Conservation (phyloP, 2,797 vertebrate genomes). For the Poecilia velifera region DNA sequence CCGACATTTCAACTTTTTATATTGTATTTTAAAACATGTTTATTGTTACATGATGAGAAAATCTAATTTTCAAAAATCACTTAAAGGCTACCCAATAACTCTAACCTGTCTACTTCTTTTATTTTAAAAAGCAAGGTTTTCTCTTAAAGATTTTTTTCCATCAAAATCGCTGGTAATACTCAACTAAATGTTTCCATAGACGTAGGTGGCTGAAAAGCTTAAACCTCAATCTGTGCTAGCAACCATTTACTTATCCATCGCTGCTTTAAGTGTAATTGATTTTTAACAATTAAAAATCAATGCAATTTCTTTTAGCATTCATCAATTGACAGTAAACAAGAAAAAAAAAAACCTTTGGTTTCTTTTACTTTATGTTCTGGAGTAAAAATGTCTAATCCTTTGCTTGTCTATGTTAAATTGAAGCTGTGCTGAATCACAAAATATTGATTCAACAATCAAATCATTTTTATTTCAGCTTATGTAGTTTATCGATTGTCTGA, state of each 20-base stretch:
- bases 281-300: background rate
- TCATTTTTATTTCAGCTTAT: constrained; percentile 4
- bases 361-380: background rate
- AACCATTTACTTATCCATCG: background rate
- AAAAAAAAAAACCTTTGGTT: background rate
- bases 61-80: background rate
- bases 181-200: background rate
- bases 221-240: background rate
- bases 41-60: background rate
- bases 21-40: background rate
- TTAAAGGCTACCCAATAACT: background rate
- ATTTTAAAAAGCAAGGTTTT: background rate
- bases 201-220: background rate
- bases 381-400: background rate
- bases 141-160: background rate
- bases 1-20: background rate
- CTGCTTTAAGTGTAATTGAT: background rate
- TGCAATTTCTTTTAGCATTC: background rate
- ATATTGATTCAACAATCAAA: constrained; percentile 12
- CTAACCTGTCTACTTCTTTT: background rate
- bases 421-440: constrained; percentile 1
- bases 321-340: background rate
- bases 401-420: constrained; percentile 3
- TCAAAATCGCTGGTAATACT: background rate
- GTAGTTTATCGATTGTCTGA: constrained; percentile 1